Evolutionary conservation across 2,888 invertebrate genomes (phyloP).

Genomic region (Diarsia brunnea): DNA sequence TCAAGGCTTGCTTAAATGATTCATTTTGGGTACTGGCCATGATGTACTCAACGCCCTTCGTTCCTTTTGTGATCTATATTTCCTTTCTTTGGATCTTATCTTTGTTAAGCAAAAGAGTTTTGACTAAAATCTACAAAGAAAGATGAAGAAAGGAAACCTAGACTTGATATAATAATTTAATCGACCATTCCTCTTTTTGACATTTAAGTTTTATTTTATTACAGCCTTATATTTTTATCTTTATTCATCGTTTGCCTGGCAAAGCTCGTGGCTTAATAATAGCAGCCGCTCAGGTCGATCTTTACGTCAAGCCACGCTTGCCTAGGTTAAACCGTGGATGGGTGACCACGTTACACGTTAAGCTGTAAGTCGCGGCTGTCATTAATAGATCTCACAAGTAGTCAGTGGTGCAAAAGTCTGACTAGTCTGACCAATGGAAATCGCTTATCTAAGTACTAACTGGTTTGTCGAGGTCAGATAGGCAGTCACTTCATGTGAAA

Average conservation of each 20-base stretch:
- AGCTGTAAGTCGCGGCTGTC: too few species aligned
- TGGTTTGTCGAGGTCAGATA: too few species aligned
- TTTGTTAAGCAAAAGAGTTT: not conserved
- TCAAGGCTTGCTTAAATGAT: conserved; percentile 1
- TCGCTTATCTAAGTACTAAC: too few species aligned
- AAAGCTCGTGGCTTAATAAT: not conserved
- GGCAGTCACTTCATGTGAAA: too few species aligned
- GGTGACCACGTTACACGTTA: too few species aligned
- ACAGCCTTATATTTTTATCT: not conserved
- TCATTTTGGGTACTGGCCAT: conserved; percentile 8
- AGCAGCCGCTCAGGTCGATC: not conserved
- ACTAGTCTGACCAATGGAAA: too few species aligned
- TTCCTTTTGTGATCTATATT: conserved; percentile 3
- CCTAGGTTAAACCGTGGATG: not conserved
- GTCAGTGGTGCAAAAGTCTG: too few species aligned
- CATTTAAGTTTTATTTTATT: not conserved
- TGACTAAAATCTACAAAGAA: not conserved
- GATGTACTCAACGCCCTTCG: not conserved
- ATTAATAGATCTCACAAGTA: too few species aligned
- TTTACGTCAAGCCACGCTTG: not conserved
- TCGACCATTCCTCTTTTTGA: not conserved
- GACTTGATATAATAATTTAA: not conserved
- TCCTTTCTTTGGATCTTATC: not conserved
- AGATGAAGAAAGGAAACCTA: not conserved
- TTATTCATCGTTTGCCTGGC: not conserved